These are phyloP conservation scores for Carapus acus DNA, from an alignment of 2,797 vertebrate species.

Conservation along the genomic window DNA sequence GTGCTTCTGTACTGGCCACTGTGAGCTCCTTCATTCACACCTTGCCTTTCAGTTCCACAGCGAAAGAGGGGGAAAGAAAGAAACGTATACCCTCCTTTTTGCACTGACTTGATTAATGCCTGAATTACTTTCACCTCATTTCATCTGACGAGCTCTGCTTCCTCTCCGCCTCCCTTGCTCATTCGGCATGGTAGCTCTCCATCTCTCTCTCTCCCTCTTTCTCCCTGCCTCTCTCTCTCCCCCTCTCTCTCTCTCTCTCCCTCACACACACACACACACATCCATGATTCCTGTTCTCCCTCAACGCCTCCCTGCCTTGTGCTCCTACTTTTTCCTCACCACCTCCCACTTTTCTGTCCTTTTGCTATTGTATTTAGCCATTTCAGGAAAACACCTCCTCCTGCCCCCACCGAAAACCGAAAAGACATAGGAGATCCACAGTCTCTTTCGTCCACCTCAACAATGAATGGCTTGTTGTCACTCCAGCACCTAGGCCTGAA, in stretches of 20 bases:
- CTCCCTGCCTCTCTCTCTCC: conserved; percentile 39
- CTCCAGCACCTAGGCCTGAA: conserved; percentile 75
- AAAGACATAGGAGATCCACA: conserved; percentile 70
- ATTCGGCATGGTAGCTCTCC: conserved; percentile 76
- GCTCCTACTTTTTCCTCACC: conserved; percentile 54
- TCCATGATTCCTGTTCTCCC: conserved; percentile 53
- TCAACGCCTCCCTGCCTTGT: conserved; percentile 44
- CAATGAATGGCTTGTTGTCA: conserved; percentile 80
- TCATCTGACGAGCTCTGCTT: conserved; percentile 81
- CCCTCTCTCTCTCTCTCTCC: conserved; percentile 57
- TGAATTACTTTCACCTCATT: conserved; percentile 86
- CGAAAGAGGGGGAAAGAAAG: conserved; percentile 50
- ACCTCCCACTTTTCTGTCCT: conserved; percentile 21
- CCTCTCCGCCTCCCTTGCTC: conserved; percentile 81
- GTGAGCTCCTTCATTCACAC: conserved; percentile 78
- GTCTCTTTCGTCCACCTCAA: conserved; percentile 70
- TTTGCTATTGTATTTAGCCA: conserved; percentile 57
- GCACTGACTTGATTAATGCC: conserved; percentile 81
- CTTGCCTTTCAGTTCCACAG: conserved; percentile 74
- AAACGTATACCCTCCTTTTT: conserved; percentile 73
- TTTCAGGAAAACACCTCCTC: conserved; percentile 55
- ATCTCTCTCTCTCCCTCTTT: conserved; percentile 55
- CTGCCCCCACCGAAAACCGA: conserved; percentile 16
- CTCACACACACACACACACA: conserved; percentile 29
- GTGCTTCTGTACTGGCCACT: conserved; percentile 70